Base-by-base conservation (phyloP, 2,113 vertebrate species). In the Eubucco bourcierii region DNA sequence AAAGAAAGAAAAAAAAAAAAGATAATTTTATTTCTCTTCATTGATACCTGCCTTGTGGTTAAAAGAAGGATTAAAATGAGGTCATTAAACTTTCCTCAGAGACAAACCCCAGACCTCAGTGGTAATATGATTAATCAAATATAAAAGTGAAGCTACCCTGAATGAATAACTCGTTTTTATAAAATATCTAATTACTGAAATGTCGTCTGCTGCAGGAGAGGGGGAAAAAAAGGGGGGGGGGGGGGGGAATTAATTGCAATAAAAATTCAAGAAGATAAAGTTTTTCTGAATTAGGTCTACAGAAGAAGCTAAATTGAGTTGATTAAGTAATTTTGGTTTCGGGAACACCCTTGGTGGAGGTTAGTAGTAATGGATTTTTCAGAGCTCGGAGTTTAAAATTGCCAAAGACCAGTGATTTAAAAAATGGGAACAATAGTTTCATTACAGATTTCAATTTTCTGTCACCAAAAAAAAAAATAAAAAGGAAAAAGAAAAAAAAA, bases 81-180 rank as follows among this genome's bases (percentile, higher is more conserved):
- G 96, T 97, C 96, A 97, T 97, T 97, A 95, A 97, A 93, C 88
- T 96, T 96, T 93, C 96, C 94, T 94, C 74, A 56, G 94, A 97
- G 95, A 97, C 93, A 95, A 97, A 93, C 82, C 91, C 94, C 81
- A 92, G 94, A 94, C 96, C 96, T 95, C 86, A 7, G 90, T 93
- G 90, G 94, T 95, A 97, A 97, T 94, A 91, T 93, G 96, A 96
- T 97, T 97, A 96, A 97, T 97, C 96, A 96, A 96, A 97, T 96
- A 91, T 80, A 96, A 95, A 96, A 96, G 94, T 95, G 88, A 96
- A 97, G 86, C 93, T 95, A 87, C 92, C 95, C 96, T 87, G 94
- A 93, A 84, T 93, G 96, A 92, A 95, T 95, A 94, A 96, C 92
- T 96, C 95, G 93, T 96, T 96, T 97, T 96, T 95, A 94, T 96